These are phyloP conservation scores for Corticium candelabrum DNA, from an alignment of 37 sponge, comb jelly and placozoan species.

Conservation along the genomic window DNA sequence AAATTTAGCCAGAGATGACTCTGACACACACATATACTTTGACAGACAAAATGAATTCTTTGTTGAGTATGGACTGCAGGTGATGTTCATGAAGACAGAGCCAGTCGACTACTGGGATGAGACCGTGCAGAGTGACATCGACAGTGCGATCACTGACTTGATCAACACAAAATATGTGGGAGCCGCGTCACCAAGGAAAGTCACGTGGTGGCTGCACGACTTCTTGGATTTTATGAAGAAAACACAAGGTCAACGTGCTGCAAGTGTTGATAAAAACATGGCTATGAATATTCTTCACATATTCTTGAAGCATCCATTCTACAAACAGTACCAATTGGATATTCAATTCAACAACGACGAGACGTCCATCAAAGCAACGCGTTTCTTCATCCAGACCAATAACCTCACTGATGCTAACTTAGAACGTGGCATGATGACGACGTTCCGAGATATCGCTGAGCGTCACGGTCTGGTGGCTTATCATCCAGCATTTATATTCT, in stretches of 20 bases:
- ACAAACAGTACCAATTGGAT: neutral
- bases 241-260: no score
- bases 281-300: neutral
- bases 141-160: neutral
- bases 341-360: neutral
- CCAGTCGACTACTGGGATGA: neutral
- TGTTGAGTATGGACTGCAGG: neutral
- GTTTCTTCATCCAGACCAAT: neutral
- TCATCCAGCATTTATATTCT: neutral
- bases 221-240: neutral
- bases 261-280: neutral
- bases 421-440: conserved; percentile 67
- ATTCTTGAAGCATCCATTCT: neutral
- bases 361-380: neutral
- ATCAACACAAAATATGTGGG: neutral
- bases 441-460: conserved; percentile 49
- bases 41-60: neutral
- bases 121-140: neutral
- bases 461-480: conserved; percentile 35
- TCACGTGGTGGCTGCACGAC: neutral
- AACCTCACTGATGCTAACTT: conserved; percentile 44
- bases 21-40: neutral
- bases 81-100: neutral
- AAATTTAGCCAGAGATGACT: neutral
- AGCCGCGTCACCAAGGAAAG: neutral